These are phyloP conservation scores for Ammodytes dubius DNA, from an alignment of 2,113 vertebrate genomes.

Conservation along the genomic window DNA sequence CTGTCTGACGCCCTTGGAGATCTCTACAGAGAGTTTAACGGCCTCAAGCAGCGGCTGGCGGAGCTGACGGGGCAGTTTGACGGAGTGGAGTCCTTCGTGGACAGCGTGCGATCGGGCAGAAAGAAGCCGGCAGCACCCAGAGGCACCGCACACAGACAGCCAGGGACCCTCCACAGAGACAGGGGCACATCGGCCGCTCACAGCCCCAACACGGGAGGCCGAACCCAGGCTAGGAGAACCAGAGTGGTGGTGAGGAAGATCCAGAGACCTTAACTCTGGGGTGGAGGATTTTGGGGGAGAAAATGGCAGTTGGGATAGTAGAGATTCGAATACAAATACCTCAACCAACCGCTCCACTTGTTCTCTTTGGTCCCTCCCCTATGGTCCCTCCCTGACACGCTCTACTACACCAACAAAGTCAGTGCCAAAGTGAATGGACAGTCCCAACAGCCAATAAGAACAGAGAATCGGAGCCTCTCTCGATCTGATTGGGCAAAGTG, in stretches of 20 bases:
- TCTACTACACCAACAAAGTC: too few relatives aligned
- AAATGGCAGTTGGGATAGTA: too few relatives aligned
- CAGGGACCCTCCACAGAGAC: neutral
- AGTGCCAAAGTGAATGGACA: too few relatives aligned
- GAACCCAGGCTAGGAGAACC: slow-evolving; percentile 59
- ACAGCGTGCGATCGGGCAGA: slow-evolving; percentile 71
- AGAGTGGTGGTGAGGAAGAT: slow-evolving; percentile 74
- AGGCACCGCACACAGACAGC: slow-evolving; percentile 25
- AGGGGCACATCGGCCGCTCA: neutral
- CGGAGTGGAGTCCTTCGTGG: slow-evolving; percentile 85
- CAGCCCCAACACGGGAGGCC: neutral
- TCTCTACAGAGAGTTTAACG: slow-evolving; percentile 88
- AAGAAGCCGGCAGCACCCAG: slow-evolving; percentile 46
- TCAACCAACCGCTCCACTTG: too few relatives aligned
- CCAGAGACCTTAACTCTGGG: slow-evolving; percentile 50
- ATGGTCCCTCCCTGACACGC: too few relatives aligned
- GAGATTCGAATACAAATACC: too few relatives aligned
- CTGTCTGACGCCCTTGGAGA: slow-evolving; percentile 87
- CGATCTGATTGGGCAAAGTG: too few relatives aligned
- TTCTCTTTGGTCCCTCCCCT: too few relatives aligned
- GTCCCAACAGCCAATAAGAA: too few relatives aligned
- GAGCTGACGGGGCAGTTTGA: slow-evolving; percentile 86
- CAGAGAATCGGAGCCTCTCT: too few relatives aligned
- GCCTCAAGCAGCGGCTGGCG: slow-evolving; percentile 85
- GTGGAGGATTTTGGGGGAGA: neutral